A percentile compares a stretch with the other conserved stretches of the same genome.
Evolutionary conservation across 2,797 vertebrate species (phyloP).

Genomic region (Parambassis ranga): DNA sequence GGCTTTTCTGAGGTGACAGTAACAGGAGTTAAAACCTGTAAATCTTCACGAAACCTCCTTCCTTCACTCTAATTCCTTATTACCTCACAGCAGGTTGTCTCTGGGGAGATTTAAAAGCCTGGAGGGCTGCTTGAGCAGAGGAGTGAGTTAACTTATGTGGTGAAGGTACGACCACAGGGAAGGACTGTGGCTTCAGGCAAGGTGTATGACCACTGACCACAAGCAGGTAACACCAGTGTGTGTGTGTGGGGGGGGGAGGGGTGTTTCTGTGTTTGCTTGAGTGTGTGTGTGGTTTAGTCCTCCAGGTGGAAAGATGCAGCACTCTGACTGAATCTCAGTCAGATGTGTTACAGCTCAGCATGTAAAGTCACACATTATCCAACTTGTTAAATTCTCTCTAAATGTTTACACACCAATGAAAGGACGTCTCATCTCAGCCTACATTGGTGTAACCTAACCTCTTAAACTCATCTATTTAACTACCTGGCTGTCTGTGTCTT

Average conservation of each 20-base stretch:
- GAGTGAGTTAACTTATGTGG: slow-evolving; percentile 64
- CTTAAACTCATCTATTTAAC: slow-evolving; percentile 65
- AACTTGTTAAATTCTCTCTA: slow-evolving; percentile 22
- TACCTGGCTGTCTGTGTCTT: slow-evolving; percentile 63
- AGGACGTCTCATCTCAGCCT: slow-evolving; percentile 53
- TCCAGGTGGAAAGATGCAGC: slow-evolving; percentile 14
- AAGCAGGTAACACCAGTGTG: slow-evolving; percentile 53
- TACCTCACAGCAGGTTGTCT: slow-evolving; percentile 76
- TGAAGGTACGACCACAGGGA: slow-evolving; percentile 54
- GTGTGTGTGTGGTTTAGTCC: slow-evolving; percentile 42
- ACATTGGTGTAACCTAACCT: slow-evolving; percentile 51
- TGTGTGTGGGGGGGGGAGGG: no score
- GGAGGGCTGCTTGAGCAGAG: slow-evolving; percentile 39
- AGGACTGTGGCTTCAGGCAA: slow-evolving; percentile 60
- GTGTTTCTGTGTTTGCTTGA: no score
- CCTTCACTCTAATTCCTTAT: slow-evolving; percentile 78
- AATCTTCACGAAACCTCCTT: slow-evolving; percentile 75
- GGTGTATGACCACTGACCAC: slow-evolving; percentile 70
- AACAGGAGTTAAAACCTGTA: slow-evolving; percentile 73
- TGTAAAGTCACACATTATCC: slow-evolving; percentile 28
- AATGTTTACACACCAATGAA: slow-evolving; percentile 51
- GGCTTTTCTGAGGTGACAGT: slow-evolving; percentile 75
- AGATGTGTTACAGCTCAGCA: neutral
- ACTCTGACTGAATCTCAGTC: slow-evolving; percentile 41
- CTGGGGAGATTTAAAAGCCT: slow-evolving; percentile 70